Conservation (phyloP, 2,888 invertebrate species). For the Carpatolechia fugitivella region DNA sequence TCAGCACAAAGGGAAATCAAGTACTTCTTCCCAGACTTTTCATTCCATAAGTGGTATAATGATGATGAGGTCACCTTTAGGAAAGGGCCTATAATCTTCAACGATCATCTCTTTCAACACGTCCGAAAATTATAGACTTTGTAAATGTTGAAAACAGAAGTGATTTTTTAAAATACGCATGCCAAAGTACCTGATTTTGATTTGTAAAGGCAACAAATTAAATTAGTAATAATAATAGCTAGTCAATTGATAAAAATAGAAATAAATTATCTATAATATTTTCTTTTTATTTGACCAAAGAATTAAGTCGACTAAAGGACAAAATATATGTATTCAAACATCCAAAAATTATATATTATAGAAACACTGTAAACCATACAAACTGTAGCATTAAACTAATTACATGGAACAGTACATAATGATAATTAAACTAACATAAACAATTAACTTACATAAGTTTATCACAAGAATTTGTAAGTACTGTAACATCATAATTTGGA, state of each 20-base stretch:
- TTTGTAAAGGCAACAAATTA: slow-evolving; percentile 1
- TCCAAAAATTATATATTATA: slow-evolving; percentile 53
- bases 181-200: slow-evolving; percentile 24
- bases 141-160: not conserved
- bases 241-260: slow-evolving; percentile 25
- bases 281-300: slow-evolving; percentile 38
- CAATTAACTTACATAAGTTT: slow-evolving; percentile 39
- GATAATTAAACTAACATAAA: slow-evolving; percentile 37
- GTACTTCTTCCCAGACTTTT: slow-evolving; percentile 92
- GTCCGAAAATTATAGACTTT: slow-evolving; percentile 52
- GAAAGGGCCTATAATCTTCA: slow-evolving; percentile 74
- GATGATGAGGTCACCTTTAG: slow-evolving; percentile 74
- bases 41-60: slow-evolving; percentile 81
- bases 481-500: slow-evolving; percentile 22
- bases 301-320: slow-evolving; percentile 44
- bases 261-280: slow-evolving; percentile 35
- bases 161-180: not conserved
- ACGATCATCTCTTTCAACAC: slow-evolving; percentile 77
- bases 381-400: slow-evolving; percentile 46
- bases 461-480: slow-evolving; percentile 47
- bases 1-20: slow-evolving; percentile 88
- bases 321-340: slow-evolving; percentile 58
- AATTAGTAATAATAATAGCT: not conserved
- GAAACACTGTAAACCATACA: slow-evolving; percentile 73
- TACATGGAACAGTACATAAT: slow-evolving; percentile 48